These are phyloP conservation scores for Eumaeus atala DNA, from an alignment of 1,140 invertebrate species.

Conservation along the genomic window DNA sequence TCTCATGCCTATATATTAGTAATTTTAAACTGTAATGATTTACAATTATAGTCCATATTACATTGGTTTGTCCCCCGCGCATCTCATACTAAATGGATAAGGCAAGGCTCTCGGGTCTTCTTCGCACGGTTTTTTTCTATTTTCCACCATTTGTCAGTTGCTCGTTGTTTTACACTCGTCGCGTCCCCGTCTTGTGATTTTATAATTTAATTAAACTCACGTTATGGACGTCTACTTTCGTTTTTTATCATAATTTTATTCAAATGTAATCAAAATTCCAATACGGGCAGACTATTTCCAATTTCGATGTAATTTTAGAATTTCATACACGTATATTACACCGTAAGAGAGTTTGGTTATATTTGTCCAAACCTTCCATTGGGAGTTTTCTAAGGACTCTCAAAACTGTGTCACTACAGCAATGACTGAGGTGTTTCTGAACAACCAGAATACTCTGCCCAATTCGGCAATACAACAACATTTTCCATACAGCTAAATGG, in stretches of 20 bases:
- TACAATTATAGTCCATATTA: not conserved
- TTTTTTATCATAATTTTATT: slow-evolving; percentile 5
- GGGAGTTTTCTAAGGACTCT: too few species aligned
- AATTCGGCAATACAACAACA: too few species aligned
- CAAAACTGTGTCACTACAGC: too few species aligned
- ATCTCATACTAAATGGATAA: not conserved
- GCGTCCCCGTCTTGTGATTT: not conserved
- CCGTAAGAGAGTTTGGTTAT: too few species aligned
- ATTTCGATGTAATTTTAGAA: too few species aligned
- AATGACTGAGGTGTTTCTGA: too few species aligned
- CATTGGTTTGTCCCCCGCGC: not conserved
- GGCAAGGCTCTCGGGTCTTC: not conserved
- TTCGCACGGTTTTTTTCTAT: slow-evolving; percentile 10
- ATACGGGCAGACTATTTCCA: not conserved
- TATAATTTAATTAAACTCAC: slow-evolving; percentile 9
- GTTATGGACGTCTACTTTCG: slow-evolving; percentile 6
- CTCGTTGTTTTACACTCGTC: slow-evolving; percentile 3
- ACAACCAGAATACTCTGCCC: too few species aligned
- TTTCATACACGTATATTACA: too few species aligned
- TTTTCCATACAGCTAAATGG: too few species aligned
- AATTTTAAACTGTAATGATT: slow-evolving; percentile 14
- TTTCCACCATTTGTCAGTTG: slow-evolving; percentile 8
- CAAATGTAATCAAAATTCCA: slow-evolving; percentile 1
- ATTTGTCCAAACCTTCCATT: too few species aligned
- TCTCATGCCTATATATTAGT: slow-evolving; percentile 13